Percentiles rank a stretch among this genome's conserved stretches.
Evolutionary conservation across 2,113 vertebrate species (phyloP).

Genomic region (Narcine bancroftii): DNA sequence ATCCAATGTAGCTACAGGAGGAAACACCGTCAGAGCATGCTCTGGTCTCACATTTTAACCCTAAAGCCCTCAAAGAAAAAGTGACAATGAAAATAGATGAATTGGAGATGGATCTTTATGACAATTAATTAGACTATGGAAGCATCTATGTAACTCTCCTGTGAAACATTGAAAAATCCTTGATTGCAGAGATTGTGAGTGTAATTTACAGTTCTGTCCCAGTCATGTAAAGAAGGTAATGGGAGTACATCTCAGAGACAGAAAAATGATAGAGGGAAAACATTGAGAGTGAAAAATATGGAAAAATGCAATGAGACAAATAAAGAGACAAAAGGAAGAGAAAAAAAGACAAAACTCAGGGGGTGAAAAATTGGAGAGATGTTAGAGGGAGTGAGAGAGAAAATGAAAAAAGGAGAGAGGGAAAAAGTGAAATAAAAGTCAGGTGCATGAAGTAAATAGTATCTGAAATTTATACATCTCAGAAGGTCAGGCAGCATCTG

Average conservation of each 20-base stretch:
- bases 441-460: constrained; percentile 39
- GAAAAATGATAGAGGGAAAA: not conserved
- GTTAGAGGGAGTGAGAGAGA: not conserved
- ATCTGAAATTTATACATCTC: too few species aligned
- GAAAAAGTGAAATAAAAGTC: constrained; percentile 49
- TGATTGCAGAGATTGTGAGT: not conserved
- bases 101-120: not conserved
- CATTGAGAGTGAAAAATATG: not conserved
- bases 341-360: not conserved
- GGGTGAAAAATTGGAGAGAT: not conserved
- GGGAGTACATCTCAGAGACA: not conserved
- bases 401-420: constrained; percentile 35
- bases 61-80: not conserved
- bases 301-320: not conserved
- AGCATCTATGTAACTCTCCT: not conserved
- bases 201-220: not conserved
- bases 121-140: not conserved
- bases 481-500: not conserved
- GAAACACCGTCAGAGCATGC: not conserved
- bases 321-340: not conserved
- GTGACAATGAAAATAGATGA: not conserved
- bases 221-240: not conserved
- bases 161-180: not conserved
- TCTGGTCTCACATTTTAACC: not conserved
- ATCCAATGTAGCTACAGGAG: not conserved